Conservation (phyloP, 2,113 vertebrate genomes). For the Addax nasomaculatus region DNA sequence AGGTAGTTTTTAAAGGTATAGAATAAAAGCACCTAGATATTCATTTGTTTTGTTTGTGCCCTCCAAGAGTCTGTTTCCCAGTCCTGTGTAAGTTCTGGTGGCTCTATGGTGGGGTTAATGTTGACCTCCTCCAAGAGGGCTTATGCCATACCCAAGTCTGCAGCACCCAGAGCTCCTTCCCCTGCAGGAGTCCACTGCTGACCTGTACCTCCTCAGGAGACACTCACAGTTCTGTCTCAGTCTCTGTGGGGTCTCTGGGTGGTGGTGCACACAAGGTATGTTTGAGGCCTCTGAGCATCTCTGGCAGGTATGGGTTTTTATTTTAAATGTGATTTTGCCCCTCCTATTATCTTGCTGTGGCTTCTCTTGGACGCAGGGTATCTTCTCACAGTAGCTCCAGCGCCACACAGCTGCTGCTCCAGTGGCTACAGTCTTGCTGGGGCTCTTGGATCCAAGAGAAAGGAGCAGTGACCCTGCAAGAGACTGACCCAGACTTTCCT, state of each 20-base stretch:
- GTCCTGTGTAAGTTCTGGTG: not conserved
- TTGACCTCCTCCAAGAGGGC: not conserved
- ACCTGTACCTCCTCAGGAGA: not conserved
- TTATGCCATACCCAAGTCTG: not conserved
- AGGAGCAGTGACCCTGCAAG: not conserved
- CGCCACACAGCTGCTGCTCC: not conserved
- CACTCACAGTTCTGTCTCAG: not conserved
- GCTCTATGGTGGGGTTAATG: not conserved
- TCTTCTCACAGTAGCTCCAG: not conserved
- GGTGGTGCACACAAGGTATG: not conserved
- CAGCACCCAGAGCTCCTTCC: not conserved
- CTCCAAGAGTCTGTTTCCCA: not conserved
- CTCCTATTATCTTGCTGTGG: not conserved
- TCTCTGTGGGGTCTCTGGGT: not conserved
- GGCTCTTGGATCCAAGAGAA: not conserved
- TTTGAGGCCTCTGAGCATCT: not conserved
- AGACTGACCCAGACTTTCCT: not conserved
- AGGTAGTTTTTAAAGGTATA: not conserved
- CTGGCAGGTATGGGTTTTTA: not conserved
- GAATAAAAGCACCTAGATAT: not conserved
- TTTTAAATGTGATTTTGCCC: not conserved
- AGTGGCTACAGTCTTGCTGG: fast-evolving
- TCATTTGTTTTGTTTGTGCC: not conserved
- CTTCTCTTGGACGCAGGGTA: not conserved
- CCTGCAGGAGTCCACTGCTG: not conserved